Base-by-base conservation (phyloP, 2,888 invertebrate genomes). In the Plagodis dolabraria region DNA sequence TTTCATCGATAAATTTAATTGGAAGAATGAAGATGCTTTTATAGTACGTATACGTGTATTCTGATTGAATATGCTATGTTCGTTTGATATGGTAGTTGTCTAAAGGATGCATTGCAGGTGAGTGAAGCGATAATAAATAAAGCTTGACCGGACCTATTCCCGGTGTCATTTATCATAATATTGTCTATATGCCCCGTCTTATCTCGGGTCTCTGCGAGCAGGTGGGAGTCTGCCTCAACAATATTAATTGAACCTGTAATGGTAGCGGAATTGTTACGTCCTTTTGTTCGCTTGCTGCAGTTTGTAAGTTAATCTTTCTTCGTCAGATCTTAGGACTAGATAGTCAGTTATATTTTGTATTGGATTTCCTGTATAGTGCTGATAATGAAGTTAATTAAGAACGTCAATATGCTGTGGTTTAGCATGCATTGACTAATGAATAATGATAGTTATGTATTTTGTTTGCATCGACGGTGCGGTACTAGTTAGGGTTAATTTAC, bases 91-190 rank as follows among this genome's bases (percentile, higher is more conserved):
- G 75, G 71, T 82, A 76, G n/a, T 11, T 11, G n/a, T 43, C 57
- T 44, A 50, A 57, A 57, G 62, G 57, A 64, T 56, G 59, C 65
- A 65, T 67, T 68, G 69, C 69, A 72, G 69, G 70, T 65, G 52
- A 66, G 70, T 68, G 70, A 80, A 69, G 70, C 66, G 53, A 66
- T 68, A 70, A 80, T 85, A 81, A 82, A 82, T 85, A 83, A 80
- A 51, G 75, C 65, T 70, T 68, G 68, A 69, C 68, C 69, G 22
- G 1, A 22, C 22, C 71, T 77, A 78, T 79, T 71, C 76, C 77
- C 70, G 74, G 74, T 82, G 77, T 79, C 80, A 80, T 88, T 87
- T 83, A 86, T 88, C 87, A 87, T 86, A 87, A 87, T 85, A 83
- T 84, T 84, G 87, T 84, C 78, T 78, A 70, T 77, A 80, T 83